phyloP scores from a whole-genome alignment of 2,888 invertebrate genomes.

The Chaetogeoica ovagalla region DNA sequence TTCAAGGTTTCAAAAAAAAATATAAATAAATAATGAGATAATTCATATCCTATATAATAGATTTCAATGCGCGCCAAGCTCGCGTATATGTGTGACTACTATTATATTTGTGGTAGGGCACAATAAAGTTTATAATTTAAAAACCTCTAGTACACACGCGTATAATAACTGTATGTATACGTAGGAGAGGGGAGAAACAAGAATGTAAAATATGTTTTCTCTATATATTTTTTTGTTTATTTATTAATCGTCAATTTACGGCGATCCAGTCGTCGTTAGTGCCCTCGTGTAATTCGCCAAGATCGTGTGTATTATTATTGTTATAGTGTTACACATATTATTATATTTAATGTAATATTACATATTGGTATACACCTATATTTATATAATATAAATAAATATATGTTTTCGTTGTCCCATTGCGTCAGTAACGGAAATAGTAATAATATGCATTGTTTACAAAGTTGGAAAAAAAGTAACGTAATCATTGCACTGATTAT shows the following conservation, averaged over 20 bases:
- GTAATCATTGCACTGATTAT: constrained; percentile 18
- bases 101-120: not conserved
- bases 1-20: constrained; percentile 44
- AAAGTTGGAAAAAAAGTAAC: constrained; percentile 17
- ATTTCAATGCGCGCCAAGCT: not conserved
- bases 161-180: not conserved
- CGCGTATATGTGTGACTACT: too few species aligned
- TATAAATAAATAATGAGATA: constrained; percentile 6
- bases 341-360: not conserved
- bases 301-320: not conserved
- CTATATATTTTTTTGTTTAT: constrained; percentile 10
- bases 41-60: constrained; percentile 41
- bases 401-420: constrained; percentile 13
- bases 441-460: constrained; percentile 16
- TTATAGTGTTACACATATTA: not conserved
- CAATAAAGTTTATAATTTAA: not conserved
- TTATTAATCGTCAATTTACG: not conserved
- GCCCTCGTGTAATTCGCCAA: not conserved
- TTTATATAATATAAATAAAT: too few species aligned
- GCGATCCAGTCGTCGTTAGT: constrained; percentile 4
- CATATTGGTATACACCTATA: not conserved
- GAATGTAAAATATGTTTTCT: constrained; percentile 19
- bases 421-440: not conserved
- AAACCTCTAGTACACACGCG: not conserved
- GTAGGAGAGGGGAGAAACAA: constrained; percentile 27